Evolutionary conservation across 2,113 vertebrate species (phyloP).

Genomic region (Forbesichthys papilliferus): DNA sequence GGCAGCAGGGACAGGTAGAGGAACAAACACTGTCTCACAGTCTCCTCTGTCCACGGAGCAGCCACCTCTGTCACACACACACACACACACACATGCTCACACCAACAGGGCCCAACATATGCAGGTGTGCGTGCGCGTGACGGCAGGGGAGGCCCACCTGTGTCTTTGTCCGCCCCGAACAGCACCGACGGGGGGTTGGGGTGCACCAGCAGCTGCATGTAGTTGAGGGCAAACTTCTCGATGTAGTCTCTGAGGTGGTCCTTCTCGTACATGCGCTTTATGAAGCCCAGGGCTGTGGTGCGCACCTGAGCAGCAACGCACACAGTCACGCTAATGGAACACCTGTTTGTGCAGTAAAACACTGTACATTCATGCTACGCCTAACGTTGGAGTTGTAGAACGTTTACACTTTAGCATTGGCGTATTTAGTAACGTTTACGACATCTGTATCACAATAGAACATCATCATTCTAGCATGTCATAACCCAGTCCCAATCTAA

Average conservation of each 20-base stretch:
- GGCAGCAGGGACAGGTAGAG: constrained; percentile 92
- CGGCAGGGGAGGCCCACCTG: constrained; percentile 71
- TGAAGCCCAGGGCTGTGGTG: constrained; percentile 87
- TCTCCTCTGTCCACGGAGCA: constrained; percentile 91
- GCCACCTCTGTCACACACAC: constrained; percentile 84
- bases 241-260: constrained; percentile 91
- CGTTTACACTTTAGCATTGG: too few relatives aligned
- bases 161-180: constrained; percentile 92
- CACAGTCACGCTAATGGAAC: too few relatives aligned
- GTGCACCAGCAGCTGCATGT: constrained; percentile 93
- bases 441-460: too few relatives aligned
- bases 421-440: too few relatives aligned
- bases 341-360: too few relatives aligned
- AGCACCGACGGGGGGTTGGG: constrained; percentile 91
- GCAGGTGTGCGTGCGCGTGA: too few relatives aligned
- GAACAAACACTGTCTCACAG: constrained; percentile 92
- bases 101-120: neutral
- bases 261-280: constrained; percentile 94
- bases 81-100: neutral
- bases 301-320: constrained; percentile 81
- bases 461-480: too few relatives aligned
- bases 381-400: too few relatives aligned
- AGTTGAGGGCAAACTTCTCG: constrained; percentile 94
- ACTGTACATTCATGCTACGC: too few relatives aligned
- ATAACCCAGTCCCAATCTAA: too few relatives aligned